Base-by-base conservation (phyloP, 2,797 vertebrate genomes). In the Gymnodraco acuticeps region DNA sequence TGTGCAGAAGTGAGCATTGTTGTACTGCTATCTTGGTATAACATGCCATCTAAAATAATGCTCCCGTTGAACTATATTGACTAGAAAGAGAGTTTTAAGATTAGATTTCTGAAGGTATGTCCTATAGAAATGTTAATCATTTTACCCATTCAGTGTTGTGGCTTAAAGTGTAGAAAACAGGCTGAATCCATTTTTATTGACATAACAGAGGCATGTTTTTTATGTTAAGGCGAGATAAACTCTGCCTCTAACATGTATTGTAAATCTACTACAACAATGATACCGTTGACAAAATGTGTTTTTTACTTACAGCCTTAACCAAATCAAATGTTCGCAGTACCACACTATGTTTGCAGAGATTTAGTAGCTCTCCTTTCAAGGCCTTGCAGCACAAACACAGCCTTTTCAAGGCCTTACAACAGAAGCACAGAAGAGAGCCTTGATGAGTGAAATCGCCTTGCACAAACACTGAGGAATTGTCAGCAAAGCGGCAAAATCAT, bases 391-490 rank as follows among this genome's bases (percentile, higher is more conserved):
- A 92, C 89, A 93, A 91, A 93, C 87, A 89, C 88, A 89, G 82
- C 84, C 82, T 92, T 89, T 92, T 89, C 92, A 93, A 93, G 93
- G 92, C 92, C 89, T 81, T 84, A 88, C 88, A 87, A 86, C 90
- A 92, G 83, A 91, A 89, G 92, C 90, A 93, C 92, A 94, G 87
- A 88, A 74, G 88, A 93, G 90, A 83, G 90, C 89, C 92, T 94
- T 93, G 92, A 93, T 93, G 91, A 93, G 88, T 92, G 88, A 92
- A 95, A 93, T 92, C 88, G 87, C 89, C 87, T 85, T 77, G 88
- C 93, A 87, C 91, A 93, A 93, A 95, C 92, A 95, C 91, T 93
- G 89, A 94, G 91, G 92, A 91, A 94, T 93, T 93, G 92, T 94
- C 89, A 86, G 87, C 78, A 86, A 89, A 91, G 90, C 89, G 78